Conservation (phyloP, 1,140 invertebrate species). For the Plutomurus gul region DNA sequence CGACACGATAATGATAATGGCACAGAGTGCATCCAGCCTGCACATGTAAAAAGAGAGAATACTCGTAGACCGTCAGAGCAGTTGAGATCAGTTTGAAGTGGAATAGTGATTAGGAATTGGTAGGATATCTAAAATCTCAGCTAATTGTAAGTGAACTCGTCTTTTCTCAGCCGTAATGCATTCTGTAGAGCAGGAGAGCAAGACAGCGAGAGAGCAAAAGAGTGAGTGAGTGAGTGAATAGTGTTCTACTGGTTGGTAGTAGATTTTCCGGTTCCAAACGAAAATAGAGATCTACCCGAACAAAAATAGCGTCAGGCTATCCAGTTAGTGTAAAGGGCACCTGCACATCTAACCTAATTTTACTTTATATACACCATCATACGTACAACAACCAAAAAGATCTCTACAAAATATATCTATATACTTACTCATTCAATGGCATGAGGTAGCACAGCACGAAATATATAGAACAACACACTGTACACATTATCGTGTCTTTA, state of each 20-base stretch:
- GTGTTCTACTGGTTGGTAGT: no score
- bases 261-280: constrained; percentile 42
- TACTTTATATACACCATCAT: constrained; percentile 32
- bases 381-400: no score
- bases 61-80: not conserved
- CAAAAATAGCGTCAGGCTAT: constrained; percentile 50
- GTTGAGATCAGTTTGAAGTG: not conserved
- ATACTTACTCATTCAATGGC: no score
- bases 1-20: not conserved
- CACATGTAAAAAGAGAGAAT: not conserved
- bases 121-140: not conserved
- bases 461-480: no score
- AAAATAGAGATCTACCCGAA: constrained; percentile 50
- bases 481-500: no score
- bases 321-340: constrained; percentile 49
- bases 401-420: no score
- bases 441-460: no score
- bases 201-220: no score
- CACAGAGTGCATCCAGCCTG: not conserved
- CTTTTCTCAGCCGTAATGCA: not conserved
- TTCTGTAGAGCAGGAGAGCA: no score
- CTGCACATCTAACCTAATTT: constrained; percentile 54
- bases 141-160: not conserved
- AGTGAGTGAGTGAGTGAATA: no score
- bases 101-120: not conserved